A percentile compares a stretch with the other conserved stretches of the same genome.
phyloP scores from a whole-genome alignment of 2,797 vertebrate species.

The Lutjanus argentimaculatus region DNA sequence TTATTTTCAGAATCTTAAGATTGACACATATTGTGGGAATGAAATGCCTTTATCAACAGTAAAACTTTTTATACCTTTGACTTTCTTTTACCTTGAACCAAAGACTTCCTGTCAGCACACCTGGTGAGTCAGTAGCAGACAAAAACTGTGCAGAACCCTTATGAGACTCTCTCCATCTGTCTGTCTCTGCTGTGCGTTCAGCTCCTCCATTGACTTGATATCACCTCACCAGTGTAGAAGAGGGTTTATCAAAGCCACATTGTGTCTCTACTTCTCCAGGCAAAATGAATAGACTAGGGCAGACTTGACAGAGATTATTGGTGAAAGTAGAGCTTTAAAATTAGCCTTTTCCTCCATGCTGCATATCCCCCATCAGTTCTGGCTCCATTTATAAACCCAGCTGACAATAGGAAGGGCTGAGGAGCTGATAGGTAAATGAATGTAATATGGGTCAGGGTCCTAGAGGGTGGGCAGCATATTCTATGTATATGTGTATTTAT shows the following conservation, averaged over 20 bases:
- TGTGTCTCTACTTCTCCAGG: constrained; percentile 8
- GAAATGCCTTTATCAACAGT: constrained; percentile 13
- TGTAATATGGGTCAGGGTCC: constrained; percentile 52
- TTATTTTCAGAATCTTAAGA: not conserved
- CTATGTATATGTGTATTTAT: constrained; percentile 37
- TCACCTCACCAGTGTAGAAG: constrained; percentile 7
- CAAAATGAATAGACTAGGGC: constrained; percentile 19
- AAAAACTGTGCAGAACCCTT: constrained; percentile 38
- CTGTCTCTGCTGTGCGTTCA: constrained; percentile 36
- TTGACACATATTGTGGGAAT: not conserved
- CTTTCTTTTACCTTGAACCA: constrained; percentile 28
- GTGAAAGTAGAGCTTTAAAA: constrained; percentile 53
- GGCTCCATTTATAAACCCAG: constrained; percentile 62
- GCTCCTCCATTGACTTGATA: constrained; percentile 43
- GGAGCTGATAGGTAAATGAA: constrained; percentile 47
- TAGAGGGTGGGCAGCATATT: constrained; percentile 23
- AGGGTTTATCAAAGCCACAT: constrained; percentile 47
- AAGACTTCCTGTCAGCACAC: constrained; percentile 21
- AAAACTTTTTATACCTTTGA: constrained; percentile 55
- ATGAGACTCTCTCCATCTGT: constrained; percentile 45
- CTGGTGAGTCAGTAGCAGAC: constrained; percentile 57
- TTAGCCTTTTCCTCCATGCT: constrained; percentile 25
- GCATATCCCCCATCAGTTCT: constrained; percentile 28
- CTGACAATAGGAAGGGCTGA: constrained; percentile 50
- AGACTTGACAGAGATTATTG: constrained; percentile 54